Conservation (phyloP, 2,113 vertebrate species). For the Ceyx margarethae region DNA sequence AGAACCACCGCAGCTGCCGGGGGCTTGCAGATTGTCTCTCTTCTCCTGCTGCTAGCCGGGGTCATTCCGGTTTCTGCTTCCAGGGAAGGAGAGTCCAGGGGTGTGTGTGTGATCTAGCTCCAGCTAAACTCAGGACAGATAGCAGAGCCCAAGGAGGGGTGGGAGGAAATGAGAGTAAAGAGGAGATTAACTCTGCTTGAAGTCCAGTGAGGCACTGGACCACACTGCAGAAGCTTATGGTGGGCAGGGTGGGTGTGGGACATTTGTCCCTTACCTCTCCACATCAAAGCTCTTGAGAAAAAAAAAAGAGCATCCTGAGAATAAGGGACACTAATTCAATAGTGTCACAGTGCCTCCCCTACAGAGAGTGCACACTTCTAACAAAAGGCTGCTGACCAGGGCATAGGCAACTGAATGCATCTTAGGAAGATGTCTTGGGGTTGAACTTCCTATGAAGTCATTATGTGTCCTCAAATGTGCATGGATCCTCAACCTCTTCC, state of each 20-base stretch:
- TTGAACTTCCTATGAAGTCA: conserved; percentile 30
- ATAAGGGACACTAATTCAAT: conserved; percentile 66
- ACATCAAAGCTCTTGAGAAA: conserved; percentile 2
- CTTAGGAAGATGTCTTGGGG: conserved; percentile 62
- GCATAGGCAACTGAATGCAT: conserved; percentile 50
- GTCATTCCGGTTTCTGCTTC: conserved; percentile 74
- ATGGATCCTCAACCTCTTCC: not conserved
- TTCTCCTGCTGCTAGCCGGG: conserved; percentile 65
- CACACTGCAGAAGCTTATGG: not conserved
- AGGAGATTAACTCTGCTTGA: not conserved
- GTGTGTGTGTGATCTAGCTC: conserved; percentile 47
- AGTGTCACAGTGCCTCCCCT: conserved; percentile 46
- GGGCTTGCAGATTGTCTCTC: conserved; percentile 62
- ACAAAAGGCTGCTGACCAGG: conserved; percentile 76
- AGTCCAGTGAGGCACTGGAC: not conserved
- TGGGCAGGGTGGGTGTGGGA: not conserved
- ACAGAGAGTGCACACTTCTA: conserved; percentile 43
- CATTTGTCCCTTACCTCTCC: not conserved
- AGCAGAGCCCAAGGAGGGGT: not conserved
- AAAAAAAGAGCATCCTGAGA: conserved; percentile 5
- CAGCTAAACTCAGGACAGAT: conserved; percentile 18
- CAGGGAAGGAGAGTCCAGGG: not conserved
- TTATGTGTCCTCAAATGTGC: conserved; percentile 19
- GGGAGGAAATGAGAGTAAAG: not conserved
- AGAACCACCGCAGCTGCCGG: conserved; percentile 11